Evolutionary conservation across 2,888 invertebrate species (phyloP), one percentile per base, ranked within the genome.

Genomic region (Agrochola lychnidis): DNA sequence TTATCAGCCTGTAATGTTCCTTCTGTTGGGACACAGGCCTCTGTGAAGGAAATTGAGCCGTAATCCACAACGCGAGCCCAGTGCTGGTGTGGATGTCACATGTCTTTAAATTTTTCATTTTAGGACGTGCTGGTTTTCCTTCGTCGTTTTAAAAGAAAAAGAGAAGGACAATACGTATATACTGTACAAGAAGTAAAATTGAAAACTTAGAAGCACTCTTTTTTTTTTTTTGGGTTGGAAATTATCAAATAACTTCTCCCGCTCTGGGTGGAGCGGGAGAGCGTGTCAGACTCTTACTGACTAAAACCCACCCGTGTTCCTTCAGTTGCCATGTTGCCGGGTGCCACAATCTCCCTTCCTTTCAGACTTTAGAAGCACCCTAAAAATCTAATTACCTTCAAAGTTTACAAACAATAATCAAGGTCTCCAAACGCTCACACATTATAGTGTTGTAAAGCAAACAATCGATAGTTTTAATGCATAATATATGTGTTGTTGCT

Each of bases 401-500:
- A 45, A 63, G 19, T 64, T n/a, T 1, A 4, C 12, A 19, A 51
- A 67, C 48, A 62, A 69, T 59, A 69, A 66, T 25, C 5, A 62
- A 68, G 30, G 53, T 69, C 56, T 48, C 3, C 42, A 61, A 30
- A 71, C 57, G 57, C 22, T 36, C 40, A 77, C 56, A 73, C 61
- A 51, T 45, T 30, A 62, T 85, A 84, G 85, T 81, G 86, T 76
- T 84, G 86, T 79, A 64, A 45, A 64, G 36, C 61, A 83, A 76
- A 72, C 90, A 93, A 93, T 94, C 94, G 93, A 96, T 96, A 94
- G 92, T 94, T 78, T 94, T 94, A 90, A 94, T 95, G 94, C 94
- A 96, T 95, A 94, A 94, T 94, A 92, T 89, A 93, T 90, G 87
- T 90, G 89, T 82, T 88, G 87, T 89, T 87, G 72, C 76, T 86